Conservation (phyloP, 2,888 invertebrate genomes). For the Strigamia maritima region DNA sequence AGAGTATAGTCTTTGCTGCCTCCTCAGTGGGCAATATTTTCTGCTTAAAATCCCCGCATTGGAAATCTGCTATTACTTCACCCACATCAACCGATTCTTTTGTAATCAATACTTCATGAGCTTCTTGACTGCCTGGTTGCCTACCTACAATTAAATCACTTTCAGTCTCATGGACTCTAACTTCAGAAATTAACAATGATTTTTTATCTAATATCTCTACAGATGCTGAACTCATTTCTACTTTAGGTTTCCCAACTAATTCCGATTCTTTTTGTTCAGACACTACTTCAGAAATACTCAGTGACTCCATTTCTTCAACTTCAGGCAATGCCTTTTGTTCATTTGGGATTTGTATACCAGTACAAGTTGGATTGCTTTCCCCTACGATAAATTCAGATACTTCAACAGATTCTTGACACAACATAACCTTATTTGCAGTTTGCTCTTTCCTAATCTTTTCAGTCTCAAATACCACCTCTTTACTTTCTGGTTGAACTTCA, state of each 20-base stretch:
- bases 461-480: slow-evolving; percentile 33
- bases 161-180: background rate
- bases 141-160: background rate
- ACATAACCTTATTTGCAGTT: background rate
- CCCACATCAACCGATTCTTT: slow-evolving; percentile 26
- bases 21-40: background rate
- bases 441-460: background rate
- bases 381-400: slow-evolving; percentile 42
- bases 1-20: background rate
- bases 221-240: background rate
- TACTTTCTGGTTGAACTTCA: slow-evolving; percentile 42
- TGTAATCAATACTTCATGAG: background rate
- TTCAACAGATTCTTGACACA: slow-evolving; percentile 36
- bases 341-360: slow-evolving; percentile 11
- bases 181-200: slow-evolving; percentile 19
- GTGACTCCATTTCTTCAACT: slow-evolving; percentile 41
- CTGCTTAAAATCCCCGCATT: background rate
- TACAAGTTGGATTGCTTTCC: slow-evolving; percentile 40
- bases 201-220: background rate
- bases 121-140: background rate
- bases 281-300: slow-evolving; percentile 42
- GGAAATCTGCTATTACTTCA: background rate
- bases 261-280: slow-evolving; percentile 41
- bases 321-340: slow-evolving; percentile 39
- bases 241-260: background rate